Percentiles rank a stretch among this genome's conserved stretches.
phyloP scores from a whole-genome alignment of 2,113 vertebrate species.

The human (Homo sapiens) region DNA sequence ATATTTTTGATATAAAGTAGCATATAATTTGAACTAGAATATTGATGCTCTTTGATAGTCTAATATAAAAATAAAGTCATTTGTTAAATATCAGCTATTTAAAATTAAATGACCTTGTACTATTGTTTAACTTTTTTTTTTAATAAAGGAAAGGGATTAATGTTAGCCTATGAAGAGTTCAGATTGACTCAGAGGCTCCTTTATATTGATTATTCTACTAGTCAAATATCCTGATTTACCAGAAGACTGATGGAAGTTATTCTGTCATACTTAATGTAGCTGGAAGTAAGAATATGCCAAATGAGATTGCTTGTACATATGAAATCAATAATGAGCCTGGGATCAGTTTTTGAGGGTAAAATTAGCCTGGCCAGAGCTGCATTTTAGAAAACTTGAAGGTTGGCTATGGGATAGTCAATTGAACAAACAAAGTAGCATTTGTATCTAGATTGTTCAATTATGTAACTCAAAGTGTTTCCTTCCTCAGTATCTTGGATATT shows the following conservation, averaged over 20 bases:
- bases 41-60: not conserved
- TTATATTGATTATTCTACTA: not conserved
- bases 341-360: conserved; percentile 26
- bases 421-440: conserved; percentile 13
- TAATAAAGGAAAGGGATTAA: not conserved
- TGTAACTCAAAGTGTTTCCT: conserved; percentile 53
- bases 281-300: not conserved
- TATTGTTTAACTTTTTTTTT: not conserved
- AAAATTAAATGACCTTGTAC: conserved; percentile 8
- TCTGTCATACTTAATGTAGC: not conserved
- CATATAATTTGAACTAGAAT: conserved; percentile 6
- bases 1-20: conserved; percentile 2
- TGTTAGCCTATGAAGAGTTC: conserved; percentile 10
- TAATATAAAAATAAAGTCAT: not conserved
- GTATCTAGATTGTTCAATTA: not conserved
- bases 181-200: not conserved
- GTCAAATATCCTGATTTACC: conserved; percentile 5
- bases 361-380: not conserved
- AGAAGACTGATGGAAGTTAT: conserved; percentile 5
- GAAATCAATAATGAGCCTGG: not conserved
- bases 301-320: not conserved
- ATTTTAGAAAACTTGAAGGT: conserved; percentile 6
- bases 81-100: not conserved
- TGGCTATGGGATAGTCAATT: not conserved
- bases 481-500: conserved; percentile 96